Base-by-base conservation (phyloP, 2,113 vertebrate genomes). In the Pomatostomus ruficeps region DNA sequence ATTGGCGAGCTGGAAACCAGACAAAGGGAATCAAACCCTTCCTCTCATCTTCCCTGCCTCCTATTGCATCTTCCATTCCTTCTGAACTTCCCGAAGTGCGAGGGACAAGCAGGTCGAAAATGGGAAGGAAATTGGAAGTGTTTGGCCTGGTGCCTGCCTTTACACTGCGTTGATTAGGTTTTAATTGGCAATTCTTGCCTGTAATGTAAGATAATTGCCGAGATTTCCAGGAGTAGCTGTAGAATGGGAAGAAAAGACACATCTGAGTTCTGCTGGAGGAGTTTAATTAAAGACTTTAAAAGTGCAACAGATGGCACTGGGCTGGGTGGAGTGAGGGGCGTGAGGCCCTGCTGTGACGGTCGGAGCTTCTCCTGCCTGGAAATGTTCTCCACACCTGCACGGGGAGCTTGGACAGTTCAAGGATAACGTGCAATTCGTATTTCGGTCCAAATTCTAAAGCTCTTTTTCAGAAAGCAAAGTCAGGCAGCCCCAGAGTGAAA, bases 101-200 rank as follows among this genome's bases (percentile, higher is more conserved):
- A 55, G 72, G 91, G 86, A 79, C 74, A 46, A 82, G 63, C 61
- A 76, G 94, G 85, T 87, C 19, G 10, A 70, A 77, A 95, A 85
- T 14, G 35, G 38, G 62, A 75, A 89, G 84, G 58, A 59, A 93
- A 93, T 83, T 9, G 81, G 79, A 59, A 92, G 71, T 36, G 3
- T 49, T 95, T 97, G 96, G 95, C 92, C 88, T 66, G 33, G 11
- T 61, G 94, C 95, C 95, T 96, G 84, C 62, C 65, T 94, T 96
- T 93, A 63, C 79, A 67, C 72, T 63, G 89, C 55, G 88, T 85
- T 95, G 90, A 92, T 95, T 95, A 85, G 75, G 73, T 91, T 97
- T 95, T 97, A 96, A 96, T 96, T 96, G 93, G 88, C 88, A 94
- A 46, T 96, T 95, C 97, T 92, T 93, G 94, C 88, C 92, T 96